Evolutionary conservation across 2,113 vertebrate species (phyloP).

Genomic region (Pedionomus torquatus): DNA sequence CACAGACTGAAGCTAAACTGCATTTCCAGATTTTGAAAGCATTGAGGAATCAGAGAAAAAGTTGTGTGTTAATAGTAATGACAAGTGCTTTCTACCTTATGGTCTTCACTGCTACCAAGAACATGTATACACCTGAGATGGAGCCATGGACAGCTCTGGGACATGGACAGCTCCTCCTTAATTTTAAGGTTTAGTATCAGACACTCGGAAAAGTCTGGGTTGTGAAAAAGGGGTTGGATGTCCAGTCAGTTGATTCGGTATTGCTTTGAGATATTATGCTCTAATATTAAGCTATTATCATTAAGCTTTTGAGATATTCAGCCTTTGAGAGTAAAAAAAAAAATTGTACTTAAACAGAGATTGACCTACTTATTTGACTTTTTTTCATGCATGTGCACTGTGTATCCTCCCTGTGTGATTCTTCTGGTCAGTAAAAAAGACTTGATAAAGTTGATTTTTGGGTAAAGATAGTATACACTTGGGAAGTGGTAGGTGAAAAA

Average conservation of each 20-base stretch:
- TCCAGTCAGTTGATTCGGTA: neutral
- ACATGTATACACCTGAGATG: neutral
- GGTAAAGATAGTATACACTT: neutral
- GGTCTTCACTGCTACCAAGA: neutral
- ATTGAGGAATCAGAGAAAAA: neutral
- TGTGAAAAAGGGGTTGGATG: neutral
- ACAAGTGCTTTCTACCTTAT: neutral
- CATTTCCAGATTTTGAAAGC: neutral
- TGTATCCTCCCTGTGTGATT: neutral
- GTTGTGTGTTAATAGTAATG: neutral
- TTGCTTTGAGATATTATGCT: neutral
- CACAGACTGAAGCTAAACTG: neutral
- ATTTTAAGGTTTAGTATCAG: neutral
- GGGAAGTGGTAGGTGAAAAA: neutral
- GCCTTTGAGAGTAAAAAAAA: neutral
- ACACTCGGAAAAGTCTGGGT: neutral
- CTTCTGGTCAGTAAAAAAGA: neutral
- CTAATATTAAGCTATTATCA: too few relatives aligned
- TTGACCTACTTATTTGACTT: neutral
- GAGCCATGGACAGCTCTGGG: neutral
- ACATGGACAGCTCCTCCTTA: neutral
- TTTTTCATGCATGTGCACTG: accelerated
- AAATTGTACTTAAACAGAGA: neutral
- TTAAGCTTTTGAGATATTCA: neutral
- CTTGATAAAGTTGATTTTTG: neutral